Base-by-base conservation (phyloP, 2,113 vertebrate species). In the Grammomys surdaster region DNA sequence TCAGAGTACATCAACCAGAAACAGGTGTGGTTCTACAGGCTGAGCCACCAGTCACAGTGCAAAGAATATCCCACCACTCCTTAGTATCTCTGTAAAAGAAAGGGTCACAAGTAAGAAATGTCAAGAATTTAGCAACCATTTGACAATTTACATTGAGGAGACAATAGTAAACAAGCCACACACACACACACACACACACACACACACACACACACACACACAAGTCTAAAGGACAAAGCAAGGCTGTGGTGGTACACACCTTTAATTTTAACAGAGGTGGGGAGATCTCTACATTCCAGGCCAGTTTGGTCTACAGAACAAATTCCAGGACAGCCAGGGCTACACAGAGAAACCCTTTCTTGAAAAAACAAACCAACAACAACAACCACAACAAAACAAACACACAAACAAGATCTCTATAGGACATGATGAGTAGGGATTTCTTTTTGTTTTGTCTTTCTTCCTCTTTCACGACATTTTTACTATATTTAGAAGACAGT, bases 51-150 rank as follows among this genome's bases (percentile, higher is more conserved):
- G 36, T 43, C 16, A 67, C 24, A 54, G 19, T 93, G 63, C 58
- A 51, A 60, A 89, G 78, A 65, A 40, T 51, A 33, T 28, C 72
- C 85, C 82, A 72, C 0, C 51, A 70, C 54, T 73, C 84, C 14
- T n/a, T 67, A 85, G 31, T 88, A 77, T 82, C 65, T 82, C 94
- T 46, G 56, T 89, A 94, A 91, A 76, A 54, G 48, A 88, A 76
- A 95, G 43, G 48, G 54, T 48, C 70, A 69, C 89, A 90, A 85
- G 51, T 40, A 73, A 67, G 70, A 93, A 86, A 56, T 13, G 60
- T 77, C 73, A 8, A 60, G 87, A 96, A 96, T 91, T 92, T 77
- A 88, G 67, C 67, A 94, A 9, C 43, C 77, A 88, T 84, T 46
- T 89, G 56, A 86, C 40, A 96, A 95, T 86, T 86, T 81, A 58